These are phyloP conservation scores for Notiomystis cincta DNA, from an alignment of 2,113 vertebrate species.

Conservation along the genomic window DNA sequence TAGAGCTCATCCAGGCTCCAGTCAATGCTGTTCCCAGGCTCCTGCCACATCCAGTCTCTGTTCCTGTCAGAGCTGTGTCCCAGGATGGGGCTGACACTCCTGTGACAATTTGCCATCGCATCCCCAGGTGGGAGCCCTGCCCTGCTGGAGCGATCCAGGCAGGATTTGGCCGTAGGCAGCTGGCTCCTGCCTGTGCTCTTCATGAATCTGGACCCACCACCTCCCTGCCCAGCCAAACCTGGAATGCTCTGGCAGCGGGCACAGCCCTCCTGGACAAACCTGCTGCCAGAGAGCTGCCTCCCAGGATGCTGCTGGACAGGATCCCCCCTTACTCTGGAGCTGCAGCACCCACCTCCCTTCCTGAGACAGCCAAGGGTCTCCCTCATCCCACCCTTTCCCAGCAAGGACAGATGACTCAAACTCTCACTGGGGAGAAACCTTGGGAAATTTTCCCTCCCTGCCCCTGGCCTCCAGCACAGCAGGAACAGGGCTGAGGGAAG, in stretches of 20 bases:
- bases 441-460: neutral
- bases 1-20: neutral
- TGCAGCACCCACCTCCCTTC: neutral
- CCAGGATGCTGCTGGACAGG: neutral
- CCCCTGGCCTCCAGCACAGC: neutral
- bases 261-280: neutral
- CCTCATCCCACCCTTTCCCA: neutral
- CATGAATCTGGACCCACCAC: neutral
- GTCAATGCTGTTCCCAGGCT: neutral
- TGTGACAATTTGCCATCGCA: rapidly evolving
- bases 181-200: neutral
- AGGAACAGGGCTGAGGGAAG: neutral
- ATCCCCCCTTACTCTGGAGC: neutral
- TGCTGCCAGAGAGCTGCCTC: neutral
- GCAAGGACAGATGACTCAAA: neutral
- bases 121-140: rapidly evolving
- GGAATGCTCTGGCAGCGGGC: neutral
- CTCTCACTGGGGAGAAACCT: neutral
- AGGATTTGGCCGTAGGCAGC: neutral
- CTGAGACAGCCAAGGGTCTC: neutral
- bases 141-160: rapidly evolving
- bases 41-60: neutral
- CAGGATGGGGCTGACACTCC: rapidly evolving
- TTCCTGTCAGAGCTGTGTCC: neutral
- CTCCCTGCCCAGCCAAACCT: neutral